Evolutionary conservation across 2,113 vertebrate genomes (phyloP).

Genomic region (Tautogolabrus adspersus): DNA sequence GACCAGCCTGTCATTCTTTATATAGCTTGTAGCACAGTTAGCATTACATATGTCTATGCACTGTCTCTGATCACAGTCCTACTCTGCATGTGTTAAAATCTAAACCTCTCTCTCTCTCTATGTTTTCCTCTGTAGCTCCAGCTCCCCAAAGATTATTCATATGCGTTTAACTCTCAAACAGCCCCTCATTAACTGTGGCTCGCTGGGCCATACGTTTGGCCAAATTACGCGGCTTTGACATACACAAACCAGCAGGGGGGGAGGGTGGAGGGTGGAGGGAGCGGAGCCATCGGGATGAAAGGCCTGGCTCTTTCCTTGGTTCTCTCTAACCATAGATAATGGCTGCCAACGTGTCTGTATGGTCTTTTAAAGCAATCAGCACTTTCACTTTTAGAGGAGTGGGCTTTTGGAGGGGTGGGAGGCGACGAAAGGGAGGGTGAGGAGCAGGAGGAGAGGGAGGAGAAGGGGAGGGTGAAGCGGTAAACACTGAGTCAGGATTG

Average conservation of each 20-base stretch:
- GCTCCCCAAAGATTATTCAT: slow-evolving; percentile 79
- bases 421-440: slow-evolving; percentile 21
- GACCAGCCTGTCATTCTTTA: no score
- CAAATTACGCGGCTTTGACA: slow-evolving; percentile 79
- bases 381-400: slow-evolving; percentile 72
- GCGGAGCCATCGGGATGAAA: slow-evolving; percentile 71
- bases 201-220: slow-evolving; percentile 79
- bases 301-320: slow-evolving; percentile 68
- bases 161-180: slow-evolving; percentile 81
- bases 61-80: slow-evolving; percentile 61
- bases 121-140: slow-evolving; percentile 39
- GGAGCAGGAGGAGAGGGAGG: slow-evolving; percentile 27
- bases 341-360: slow-evolving; percentile 71
- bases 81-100: slow-evolving; percentile 67
- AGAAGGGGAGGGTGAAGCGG: slow-evolving; percentile 30
- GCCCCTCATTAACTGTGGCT: slow-evolving; percentile 79
- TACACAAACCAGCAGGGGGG: slow-evolving; percentile 78
- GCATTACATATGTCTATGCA: slow-evolving; percentile 23
- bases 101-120: slow-evolving; percentile 46
- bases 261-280: slow-evolving; percentile 12
- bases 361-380: slow-evolving; percentile 80
- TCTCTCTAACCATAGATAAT: slow-evolving; percentile 77
- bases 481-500: slow-evolving; percentile 64
- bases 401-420: slow-evolving; percentile 20
- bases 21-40: slow-evolving; percentile 42